phyloP scores from a whole-genome alignment of 2,113 vertebrate species.

The Siniperca knerii region DNA sequence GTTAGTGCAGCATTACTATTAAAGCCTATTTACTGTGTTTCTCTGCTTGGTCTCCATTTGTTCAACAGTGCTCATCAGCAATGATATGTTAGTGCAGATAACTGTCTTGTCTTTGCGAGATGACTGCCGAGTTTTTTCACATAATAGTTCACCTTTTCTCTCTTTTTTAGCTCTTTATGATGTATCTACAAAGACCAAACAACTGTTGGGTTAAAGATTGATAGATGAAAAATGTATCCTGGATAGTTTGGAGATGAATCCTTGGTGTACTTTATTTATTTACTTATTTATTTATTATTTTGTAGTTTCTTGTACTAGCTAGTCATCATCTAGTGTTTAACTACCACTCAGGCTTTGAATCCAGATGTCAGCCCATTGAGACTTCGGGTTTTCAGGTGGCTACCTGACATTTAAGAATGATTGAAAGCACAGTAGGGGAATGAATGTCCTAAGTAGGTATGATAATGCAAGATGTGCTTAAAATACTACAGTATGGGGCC shows the following conservation, averaged over 20 bases:
- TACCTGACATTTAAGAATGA: conserved; percentile 38
- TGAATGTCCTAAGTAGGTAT: conserved; percentile 22
- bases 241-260: background rate
- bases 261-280: background rate
- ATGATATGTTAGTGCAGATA: conserved; percentile 21
- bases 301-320: conserved; percentile 2
- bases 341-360: conserved; percentile 31
- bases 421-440: background rate
- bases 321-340: conserved; percentile 36
- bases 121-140: background rate
- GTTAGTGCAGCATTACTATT: background rate
- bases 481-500: background rate
- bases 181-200: background rate
- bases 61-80: conserved; percentile 28
- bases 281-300: conserved; percentile 5
- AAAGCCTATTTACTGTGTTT: conserved; percentile 28
- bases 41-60: conserved; percentile 25
- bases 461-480: conserved; percentile 22
- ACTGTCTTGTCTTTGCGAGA: conserved; percentile 6
- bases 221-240: background rate
- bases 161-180: background rate
- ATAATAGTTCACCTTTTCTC: background rate
- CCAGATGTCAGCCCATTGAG: conserved; percentile 46
- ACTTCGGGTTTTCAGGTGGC: conserved; percentile 40
- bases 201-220: background rate